A percentile compares a stretch with the other conserved stretches of the same genome.
phyloP scores from a whole-genome alignment of 2,888 invertebrate genomes.

The Andricus quercusramuli region DNA sequence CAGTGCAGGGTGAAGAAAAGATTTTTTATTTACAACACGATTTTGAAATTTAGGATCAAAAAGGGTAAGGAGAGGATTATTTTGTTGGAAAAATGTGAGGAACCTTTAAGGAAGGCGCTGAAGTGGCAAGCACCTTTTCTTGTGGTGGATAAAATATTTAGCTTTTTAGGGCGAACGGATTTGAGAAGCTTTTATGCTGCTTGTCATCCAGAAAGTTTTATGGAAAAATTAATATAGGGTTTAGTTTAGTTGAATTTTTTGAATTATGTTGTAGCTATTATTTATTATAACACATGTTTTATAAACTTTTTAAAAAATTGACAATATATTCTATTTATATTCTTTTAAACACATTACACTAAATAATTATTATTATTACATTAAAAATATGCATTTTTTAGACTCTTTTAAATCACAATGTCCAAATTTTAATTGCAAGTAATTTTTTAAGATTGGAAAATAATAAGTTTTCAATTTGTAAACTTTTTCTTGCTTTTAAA shows the following conservation, averaged over 20 bases:
- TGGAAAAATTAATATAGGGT: not conserved
- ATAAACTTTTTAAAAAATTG: no score
- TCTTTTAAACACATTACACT: no score
- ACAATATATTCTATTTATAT: not conserved
- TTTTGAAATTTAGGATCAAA: slow-evolving; percentile 1
- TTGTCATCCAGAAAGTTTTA: not conserved
- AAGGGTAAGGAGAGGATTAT: not conserved
- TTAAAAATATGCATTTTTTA: no score
- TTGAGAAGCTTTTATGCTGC: not conserved
- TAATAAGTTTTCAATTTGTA: no score
- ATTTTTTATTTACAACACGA: not conserved
- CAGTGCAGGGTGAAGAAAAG: not conserved
- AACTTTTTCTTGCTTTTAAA: no score
- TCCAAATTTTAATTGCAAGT: no score
- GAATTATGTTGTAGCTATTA: no score
- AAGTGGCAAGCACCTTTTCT: not conserved
- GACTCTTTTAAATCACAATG: no score
- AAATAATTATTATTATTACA: no score
- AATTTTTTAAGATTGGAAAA: no score
- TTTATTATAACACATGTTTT: no score
- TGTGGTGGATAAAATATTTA: not conserved
- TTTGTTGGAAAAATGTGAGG: not conserved
- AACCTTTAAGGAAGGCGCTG: not conserved
- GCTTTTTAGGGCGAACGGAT: not conserved
- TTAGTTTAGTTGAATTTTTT: no score